Percentiles rank a stretch among this genome's conserved stretches.
phyloP scores from a whole-genome alignment of 2,113 vertebrate genomes.

The Dasyprocta punctata region DNA sequence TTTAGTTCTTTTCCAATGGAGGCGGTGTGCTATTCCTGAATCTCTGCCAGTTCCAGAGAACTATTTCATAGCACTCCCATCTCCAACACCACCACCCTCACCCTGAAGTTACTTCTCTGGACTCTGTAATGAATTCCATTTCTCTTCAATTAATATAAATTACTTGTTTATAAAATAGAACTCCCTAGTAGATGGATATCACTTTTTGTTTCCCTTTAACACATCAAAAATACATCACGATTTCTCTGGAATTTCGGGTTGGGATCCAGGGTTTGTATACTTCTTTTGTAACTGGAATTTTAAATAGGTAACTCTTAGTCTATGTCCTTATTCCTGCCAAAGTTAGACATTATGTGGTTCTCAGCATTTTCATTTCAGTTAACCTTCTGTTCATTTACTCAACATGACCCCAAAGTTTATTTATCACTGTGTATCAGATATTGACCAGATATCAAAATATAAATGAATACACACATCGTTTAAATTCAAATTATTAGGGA shows the following conservation, averaged over 20 bases:
- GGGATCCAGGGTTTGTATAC: neutral
- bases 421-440: neutral
- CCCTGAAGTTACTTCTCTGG: neutral
- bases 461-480: neutral
- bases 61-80: neutral
- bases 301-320: neutral
- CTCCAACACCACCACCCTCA: neutral
- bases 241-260: neutral
- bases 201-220: neutral
- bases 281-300: neutral
- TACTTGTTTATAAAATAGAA: neutral
- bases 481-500: conserved; percentile 27
- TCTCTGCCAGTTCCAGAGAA: too few species aligned
- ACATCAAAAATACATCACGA: neutral
- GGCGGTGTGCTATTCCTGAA: accelerated
- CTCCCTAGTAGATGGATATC: neutral
- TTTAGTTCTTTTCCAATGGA: neutral
- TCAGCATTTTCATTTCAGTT: neutral
- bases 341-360: neutral
- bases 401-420: neutral
- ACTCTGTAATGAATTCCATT: neutral
- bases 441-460: neutral
- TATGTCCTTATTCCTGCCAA: neutral
- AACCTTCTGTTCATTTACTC: neutral
- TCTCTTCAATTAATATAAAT: neutral